Base-by-base conservation (phyloP, 2,888 invertebrate genomes). In the Tricholauxania praeusta region DNA sequence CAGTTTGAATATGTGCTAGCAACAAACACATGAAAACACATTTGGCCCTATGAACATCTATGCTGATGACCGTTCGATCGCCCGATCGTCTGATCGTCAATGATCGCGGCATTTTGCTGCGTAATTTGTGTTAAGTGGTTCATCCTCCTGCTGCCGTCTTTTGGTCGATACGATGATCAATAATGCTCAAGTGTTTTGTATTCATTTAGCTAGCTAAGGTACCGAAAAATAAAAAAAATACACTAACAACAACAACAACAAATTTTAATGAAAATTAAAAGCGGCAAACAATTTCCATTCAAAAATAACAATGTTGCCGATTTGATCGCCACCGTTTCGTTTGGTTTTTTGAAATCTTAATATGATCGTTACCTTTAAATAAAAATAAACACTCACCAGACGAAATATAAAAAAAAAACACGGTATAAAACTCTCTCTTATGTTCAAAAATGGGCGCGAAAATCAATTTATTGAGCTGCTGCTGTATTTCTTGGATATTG, bases 101-200 rank as follows among this genome's bases (percentile, higher is more conserved):
- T 39, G 39, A 39, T 39, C 39, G 39, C 39, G 39, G 39, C 82
- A 81, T 84, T 85, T 82, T 82, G 84, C 84, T 85, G 83, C 83
- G 85, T 84, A 85, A 84, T 83, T 82, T 80, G 82, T 81, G 82
- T 85, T 84, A 85, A 84, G 84, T 85, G 85, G 84, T 83, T 74
- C 82, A 79, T 79, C 83, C 84, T 78, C 78, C 81, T 80, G 82
- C 77, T 80, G 78, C 79, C 79, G 78, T 74, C 55, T 65, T 57
- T 48, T 17, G 57, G 63, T 70, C 48, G 59, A 60, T 71, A 62
- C 60, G 74, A 71, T 72, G 74, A 74, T 14, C 39, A 62, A 63
- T 47, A 71, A 66, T 73, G 62, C 60, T 22, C n/a, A 67, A 60
- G 52, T 71, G 67, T 63, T 62, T 72, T 74, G 77, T 81, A 74